Percentiles rank a stretch among this genome's conserved stretches.
These are phyloP conservation scores for Drosophila stalkeri DNA, from an alignment of 2,888 invertebrate genomes.

Conservation along the genomic window DNA sequence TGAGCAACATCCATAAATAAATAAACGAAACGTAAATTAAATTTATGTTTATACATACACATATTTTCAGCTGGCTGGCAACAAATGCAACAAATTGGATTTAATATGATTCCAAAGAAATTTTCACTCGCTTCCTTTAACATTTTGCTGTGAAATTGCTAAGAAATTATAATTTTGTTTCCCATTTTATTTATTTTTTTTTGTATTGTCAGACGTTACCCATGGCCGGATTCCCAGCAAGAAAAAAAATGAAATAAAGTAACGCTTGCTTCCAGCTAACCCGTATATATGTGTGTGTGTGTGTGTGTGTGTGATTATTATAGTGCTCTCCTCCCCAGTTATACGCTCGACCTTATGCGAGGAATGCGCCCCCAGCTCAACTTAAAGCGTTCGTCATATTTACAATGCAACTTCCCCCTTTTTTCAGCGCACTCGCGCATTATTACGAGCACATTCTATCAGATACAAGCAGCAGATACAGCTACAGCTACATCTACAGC, in stretches of 20 bases:
- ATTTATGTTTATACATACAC: constrained; percentile 3
- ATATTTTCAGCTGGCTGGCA: constrained; percentile 8
- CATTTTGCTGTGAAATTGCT: constrained; percentile 43
- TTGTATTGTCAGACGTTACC: constrained; percentile 42
- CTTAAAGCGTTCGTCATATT: constrained; percentile 63
- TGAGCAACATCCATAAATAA: constrained; percentile 27
- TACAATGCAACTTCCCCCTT: constrained; percentile 59
- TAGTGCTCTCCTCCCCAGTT: constrained; percentile 32
- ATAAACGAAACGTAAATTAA: constrained; percentile 8
- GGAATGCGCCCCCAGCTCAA: constrained; percentile 76
- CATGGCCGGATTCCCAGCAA: constrained; percentile 57
- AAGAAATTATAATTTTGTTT: constrained; percentile 37
- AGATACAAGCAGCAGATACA: constrained; percentile 55
- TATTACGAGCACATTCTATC: constrained; percentile 70
- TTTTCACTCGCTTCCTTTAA: constrained; percentile 41
- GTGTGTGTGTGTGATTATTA: constrained; percentile 15
- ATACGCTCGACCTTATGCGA: constrained; percentile 69
- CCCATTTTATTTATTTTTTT: constrained; percentile 5
- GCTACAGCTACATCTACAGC: constrained; percentile 21
- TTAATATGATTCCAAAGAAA: constrained; percentile 43
- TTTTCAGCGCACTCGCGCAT: constrained; percentile 56
- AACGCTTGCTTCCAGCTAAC: constrained; percentile 51
- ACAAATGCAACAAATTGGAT: constrained; percentile 8
- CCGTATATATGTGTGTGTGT: constrained; percentile 16
- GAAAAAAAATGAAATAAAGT: constrained; percentile 26